These are phyloP conservation scores for Allygus modestus DNA, from an alignment of 2,888 invertebrate genomes.

Conservation along the genomic window DNA sequence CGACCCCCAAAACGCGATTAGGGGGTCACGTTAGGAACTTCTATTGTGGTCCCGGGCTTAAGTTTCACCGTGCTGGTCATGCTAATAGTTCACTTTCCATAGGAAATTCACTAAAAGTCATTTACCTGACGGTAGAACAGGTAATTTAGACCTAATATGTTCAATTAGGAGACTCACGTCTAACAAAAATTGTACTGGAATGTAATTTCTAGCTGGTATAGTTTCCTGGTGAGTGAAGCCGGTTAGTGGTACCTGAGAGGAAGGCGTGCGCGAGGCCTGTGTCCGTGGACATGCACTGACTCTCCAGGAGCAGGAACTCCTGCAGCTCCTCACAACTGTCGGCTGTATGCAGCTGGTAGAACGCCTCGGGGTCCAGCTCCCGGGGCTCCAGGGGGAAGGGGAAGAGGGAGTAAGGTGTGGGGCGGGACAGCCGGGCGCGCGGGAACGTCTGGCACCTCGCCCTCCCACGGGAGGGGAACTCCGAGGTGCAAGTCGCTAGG, in stretches of 20 bases:
- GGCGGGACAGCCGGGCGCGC: constrained; percentile 73
- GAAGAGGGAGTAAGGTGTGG: constrained; percentile 69
- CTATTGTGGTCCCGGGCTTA: too few species aligned
- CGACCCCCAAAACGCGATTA: too few species aligned
- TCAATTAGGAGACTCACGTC: too few species aligned
- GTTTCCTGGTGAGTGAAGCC: too few species aligned
- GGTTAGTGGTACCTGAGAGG: constrained; percentile 52
- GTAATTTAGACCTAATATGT: too few species aligned
- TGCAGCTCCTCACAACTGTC: constrained; percentile 81
- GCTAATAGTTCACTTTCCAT: too few species aligned
- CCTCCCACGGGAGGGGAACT: constrained; percentile 38
- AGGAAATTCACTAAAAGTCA: too few species aligned
- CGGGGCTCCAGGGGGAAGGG: constrained; percentile 78
- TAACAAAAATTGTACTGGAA: too few species aligned
- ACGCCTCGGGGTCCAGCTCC: constrained; percentile 78
- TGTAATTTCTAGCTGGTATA: too few species aligned
- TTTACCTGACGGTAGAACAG: too few species aligned
- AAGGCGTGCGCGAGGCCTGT: constrained; percentile 76
- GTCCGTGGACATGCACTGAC: constrained; percentile 77
- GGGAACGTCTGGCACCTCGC: constrained; percentile 76
- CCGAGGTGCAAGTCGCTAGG: constrained; percentile 35
- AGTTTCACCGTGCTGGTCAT: too few species aligned
- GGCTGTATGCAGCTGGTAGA: constrained; percentile 79
- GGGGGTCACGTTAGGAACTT: too few species aligned
- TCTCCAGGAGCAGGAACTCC: constrained; percentile 80